These are phyloP conservation scores for Datnioides undecimradiatus DNA, from an alignment of 2,113 vertebrate genomes.

Conservation along the genomic window DNA sequence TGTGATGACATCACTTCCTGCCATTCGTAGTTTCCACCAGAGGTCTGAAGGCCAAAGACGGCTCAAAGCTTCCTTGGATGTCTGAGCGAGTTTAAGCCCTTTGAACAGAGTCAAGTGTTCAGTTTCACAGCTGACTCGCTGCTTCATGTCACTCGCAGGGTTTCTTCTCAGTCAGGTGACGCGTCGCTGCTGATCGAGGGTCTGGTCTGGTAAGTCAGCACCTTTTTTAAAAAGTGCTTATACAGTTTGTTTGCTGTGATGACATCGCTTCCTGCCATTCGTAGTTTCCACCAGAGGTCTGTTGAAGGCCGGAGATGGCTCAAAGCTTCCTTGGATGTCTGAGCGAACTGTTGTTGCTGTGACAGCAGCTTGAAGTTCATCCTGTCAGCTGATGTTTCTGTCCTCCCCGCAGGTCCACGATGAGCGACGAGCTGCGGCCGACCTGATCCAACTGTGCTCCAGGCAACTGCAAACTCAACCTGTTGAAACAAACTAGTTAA, in stretches of 20 bases:
- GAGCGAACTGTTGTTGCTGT: slow-evolving; percentile 38
- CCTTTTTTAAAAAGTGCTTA: too few species aligned
- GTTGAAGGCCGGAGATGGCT: slow-evolving; percentile 58
- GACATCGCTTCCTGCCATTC: slow-evolving; percentile 61
- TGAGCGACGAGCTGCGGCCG: neutral
- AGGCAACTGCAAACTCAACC: too few species aligned
- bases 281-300: slow-evolving; percentile 72
- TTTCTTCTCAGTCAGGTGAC: too few species aligned
- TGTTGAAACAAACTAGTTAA: neutral
- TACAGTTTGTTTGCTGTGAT: slow-evolving; percentile 65
- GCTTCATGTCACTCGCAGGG: neutral
- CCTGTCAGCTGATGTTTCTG: neutral
- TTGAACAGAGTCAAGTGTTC: rapidly evolving
- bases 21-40: slow-evolving; percentile 74
- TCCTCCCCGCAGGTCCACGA: neutral
- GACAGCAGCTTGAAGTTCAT: rapidly evolving
- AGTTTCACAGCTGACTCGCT: neutral
- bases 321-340: slow-evolving; percentile 79
- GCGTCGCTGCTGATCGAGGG: neutral
- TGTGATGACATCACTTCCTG: slow-evolving; percentile 36
- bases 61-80: slow-evolving; percentile 68
- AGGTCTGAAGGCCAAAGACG: slow-evolving; percentile 60
- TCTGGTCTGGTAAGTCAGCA: neutral
- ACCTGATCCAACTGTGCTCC: neutral
- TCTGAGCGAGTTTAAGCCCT: slow-evolving; percentile 51